Percentiles rank a stretch among this genome's conserved stretches.
Conservation (phyloP, 2,113 vertebrate species). For the human (Homo sapiens) region DNA sequence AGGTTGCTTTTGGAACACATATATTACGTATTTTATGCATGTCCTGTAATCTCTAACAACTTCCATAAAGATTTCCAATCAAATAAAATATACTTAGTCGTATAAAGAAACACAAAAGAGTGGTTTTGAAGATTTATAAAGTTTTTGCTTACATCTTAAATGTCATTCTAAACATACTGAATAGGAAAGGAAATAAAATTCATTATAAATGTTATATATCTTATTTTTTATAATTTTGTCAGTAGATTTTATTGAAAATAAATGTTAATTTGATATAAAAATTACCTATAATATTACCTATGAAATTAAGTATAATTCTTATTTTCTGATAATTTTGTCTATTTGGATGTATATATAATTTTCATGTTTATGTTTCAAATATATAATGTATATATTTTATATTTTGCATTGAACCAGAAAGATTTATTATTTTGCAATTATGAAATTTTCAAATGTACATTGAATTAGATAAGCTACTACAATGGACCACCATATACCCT, state of each 20-base stretch:
- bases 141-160: neutral
- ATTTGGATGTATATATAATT: neutral
- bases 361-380: neutral
- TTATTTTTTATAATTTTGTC: neutral
- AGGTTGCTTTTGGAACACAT: neutral
- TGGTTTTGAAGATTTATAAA: neutral
- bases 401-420: neutral
- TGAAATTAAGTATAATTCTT: neutral
- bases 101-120: neutral
- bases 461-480: neutral
- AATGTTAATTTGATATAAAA: neutral
- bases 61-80: neutral
- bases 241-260: neutral
- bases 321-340: neutral
- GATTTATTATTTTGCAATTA: neutral
- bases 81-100: neutral
- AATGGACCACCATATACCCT: neutral
- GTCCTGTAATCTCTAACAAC: neutral
- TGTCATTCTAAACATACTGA: neutral
- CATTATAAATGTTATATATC: neutral
- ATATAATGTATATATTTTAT: neutral
- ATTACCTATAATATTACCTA: neutral
- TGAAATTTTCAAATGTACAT: neutral
- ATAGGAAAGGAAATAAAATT: neutral
- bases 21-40: neutral